A percentile compares a stretch with the other conserved stretches of the same genome.
Evolutionary conservation across 2,797 vertebrate species (phyloP).

Genomic region (Cyprinodon diabolis): DNA sequence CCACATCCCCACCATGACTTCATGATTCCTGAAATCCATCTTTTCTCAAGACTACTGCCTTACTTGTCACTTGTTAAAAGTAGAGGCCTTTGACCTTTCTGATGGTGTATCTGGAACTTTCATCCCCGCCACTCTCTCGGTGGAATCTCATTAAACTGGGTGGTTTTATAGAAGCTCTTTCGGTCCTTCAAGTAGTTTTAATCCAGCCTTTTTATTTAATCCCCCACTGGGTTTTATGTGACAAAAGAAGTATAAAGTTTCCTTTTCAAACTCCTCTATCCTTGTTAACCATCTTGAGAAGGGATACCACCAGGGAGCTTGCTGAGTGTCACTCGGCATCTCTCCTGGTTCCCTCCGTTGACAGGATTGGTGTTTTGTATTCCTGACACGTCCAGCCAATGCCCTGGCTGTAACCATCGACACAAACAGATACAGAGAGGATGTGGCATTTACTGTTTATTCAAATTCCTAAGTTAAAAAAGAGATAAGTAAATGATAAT

Average conservation of each 20-base stretch:
- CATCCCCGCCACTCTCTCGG: background rate
- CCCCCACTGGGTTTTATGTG: conserved; percentile 15
- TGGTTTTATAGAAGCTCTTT: conserved; percentile 21
- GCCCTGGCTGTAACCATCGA: conserved; percentile 44
- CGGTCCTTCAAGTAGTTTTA: conserved; percentile 41
- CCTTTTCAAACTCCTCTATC: background rate
- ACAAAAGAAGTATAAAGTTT: conserved; percentile 34
- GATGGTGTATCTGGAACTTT: conserved; percentile 24
- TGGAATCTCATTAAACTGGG: conserved; percentile 18
- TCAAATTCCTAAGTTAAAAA: conserved; percentile 7
- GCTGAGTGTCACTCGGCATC: conserved; percentile 68
- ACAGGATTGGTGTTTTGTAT: conserved; percentile 56
- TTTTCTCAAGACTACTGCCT: conserved; percentile 28
- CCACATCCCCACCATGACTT: background rate
- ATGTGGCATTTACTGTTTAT: conserved; percentile 39
- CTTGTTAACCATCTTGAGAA: conserved; percentile 39
- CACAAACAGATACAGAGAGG: conserved; percentile 31
- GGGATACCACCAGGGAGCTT: conserved; percentile 46
- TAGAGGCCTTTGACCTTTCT: conserved; percentile 43
- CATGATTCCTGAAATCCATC: conserved; percentile 20
- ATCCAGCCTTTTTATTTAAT: conserved; percentile 7
- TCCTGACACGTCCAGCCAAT: conserved; percentile 48
- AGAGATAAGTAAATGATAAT: conserved; percentile 15
- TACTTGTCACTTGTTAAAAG: conserved; percentile 35
- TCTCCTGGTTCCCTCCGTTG: conserved; percentile 26